Evolutionary conservation across 2,888 invertebrate genomes (phyloP).

Genomic region (Xanthia icteritia): DNA sequence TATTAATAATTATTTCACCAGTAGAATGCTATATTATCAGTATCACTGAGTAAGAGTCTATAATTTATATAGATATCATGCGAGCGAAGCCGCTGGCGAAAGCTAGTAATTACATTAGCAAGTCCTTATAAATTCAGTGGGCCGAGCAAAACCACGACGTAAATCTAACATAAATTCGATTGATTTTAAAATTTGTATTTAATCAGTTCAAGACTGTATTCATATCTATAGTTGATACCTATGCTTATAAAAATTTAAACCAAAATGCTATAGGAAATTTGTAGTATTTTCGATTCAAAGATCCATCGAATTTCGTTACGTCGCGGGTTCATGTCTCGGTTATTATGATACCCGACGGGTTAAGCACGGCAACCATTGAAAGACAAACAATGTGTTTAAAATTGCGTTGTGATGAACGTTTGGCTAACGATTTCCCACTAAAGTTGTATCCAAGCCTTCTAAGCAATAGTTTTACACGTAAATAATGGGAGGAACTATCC

Average conservation of each 20-base stretch:
- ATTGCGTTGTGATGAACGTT: not conserved
- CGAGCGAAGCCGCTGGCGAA: too few relatives aligned
- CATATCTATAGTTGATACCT: not conserved
- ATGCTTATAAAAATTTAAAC: too few relatives aligned
- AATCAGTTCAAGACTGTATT: too few relatives aligned
- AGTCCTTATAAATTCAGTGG: not conserved
- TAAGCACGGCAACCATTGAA: not conserved
- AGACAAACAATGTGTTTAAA: not conserved
- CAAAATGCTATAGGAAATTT: not conserved
- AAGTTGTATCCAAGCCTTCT: not conserved
- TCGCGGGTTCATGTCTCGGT: not conserved
- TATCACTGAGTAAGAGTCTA: too few relatives aligned
- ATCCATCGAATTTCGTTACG: not conserved
- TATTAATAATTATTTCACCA: too few relatives aligned
- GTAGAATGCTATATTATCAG: too few relatives aligned
- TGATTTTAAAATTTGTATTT: not conserved
- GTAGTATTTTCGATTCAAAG: not conserved
- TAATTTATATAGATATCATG: too few relatives aligned
- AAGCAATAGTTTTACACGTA: not conserved
- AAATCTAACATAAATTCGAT: not conserved
- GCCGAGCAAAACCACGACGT: not conserved
- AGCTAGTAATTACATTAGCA: not conserved
- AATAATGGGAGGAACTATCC: not conserved
- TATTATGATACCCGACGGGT: not conserved
- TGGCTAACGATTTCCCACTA: not conserved